phyloP scores from a whole-genome alignment of 2,113 vertebrate genomes.

The Mesocricetus auratus region DNA sequence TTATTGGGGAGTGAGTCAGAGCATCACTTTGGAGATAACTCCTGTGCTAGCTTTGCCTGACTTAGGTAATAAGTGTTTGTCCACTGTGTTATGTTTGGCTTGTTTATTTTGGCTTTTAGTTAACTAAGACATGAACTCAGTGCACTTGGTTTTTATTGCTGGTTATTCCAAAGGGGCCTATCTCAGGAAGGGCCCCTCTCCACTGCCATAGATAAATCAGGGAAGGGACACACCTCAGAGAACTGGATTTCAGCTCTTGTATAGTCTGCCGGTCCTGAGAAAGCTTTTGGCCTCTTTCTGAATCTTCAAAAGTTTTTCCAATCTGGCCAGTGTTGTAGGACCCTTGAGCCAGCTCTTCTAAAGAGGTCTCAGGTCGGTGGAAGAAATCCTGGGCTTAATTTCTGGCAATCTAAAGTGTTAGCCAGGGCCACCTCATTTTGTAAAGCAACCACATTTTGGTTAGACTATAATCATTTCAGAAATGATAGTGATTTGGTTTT shows the following conservation, averaged over 20 bases:
- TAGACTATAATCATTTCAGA: neutral
- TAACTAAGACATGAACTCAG: neutral
- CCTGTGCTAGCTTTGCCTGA: too few species aligned
- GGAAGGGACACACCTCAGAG: too few species aligned
- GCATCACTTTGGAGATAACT: neutral
- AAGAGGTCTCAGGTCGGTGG: neutral
- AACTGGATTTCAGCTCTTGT: neutral
- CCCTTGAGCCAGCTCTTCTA: neutral
- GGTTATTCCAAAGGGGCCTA: neutral
- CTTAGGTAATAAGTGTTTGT: neutral
- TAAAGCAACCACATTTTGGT: neutral
- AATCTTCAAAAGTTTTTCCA: neutral
- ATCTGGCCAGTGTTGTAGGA: neutral
- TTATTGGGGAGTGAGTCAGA: neutral
- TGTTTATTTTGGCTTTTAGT: neutral
- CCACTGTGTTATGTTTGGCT: neutral
- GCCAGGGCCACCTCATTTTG: neutral
- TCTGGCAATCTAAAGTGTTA: neutral
- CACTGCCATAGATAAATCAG: neutral
- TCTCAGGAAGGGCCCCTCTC: neutral
- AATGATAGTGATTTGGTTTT: neutral
- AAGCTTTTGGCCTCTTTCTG: neutral
- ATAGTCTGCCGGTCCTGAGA: neutral
- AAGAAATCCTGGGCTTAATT: neutral
- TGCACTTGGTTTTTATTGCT: too few species aligned